Evolutionary conservation across 1,140 invertebrate species (phyloP).

Genomic region (Nasonia giraulti): DNA sequence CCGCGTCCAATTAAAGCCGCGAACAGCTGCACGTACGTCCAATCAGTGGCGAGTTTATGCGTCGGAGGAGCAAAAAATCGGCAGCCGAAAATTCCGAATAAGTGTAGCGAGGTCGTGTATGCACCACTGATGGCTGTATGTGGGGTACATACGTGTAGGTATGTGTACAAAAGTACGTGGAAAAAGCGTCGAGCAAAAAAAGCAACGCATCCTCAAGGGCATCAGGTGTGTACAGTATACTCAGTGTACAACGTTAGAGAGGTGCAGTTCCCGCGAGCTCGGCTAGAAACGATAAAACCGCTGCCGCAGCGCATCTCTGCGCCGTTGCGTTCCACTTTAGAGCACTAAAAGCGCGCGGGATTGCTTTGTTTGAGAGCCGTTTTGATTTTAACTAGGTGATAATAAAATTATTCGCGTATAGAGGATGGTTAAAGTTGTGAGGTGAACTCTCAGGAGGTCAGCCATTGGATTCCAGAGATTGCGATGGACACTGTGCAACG

Average conservation of each 20-base stretch:
- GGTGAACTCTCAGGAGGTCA: not conserved
- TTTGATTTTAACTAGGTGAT: not conserved
- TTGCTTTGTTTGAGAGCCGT: not conserved
- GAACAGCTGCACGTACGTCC: not conserved
- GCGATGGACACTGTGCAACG: too few relatives aligned
- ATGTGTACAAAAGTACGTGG: not conserved
- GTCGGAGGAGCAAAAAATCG: not conserved
- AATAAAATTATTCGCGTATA: not conserved
- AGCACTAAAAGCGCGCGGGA: not conserved
- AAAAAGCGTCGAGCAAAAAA: not conserved
- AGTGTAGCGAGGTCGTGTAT: not conserved
- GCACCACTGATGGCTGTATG: not conserved
- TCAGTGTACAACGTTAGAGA: too few relatives aligned
- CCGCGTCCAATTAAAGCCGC: not conserved
- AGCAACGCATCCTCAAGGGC: constrained; percentile 20
- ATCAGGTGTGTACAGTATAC: not conserved
- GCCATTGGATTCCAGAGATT: not conserved
- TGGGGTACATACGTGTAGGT: not conserved
- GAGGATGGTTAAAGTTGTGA: not conserved
- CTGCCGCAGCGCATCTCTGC: not conserved
- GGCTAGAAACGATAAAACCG: not conserved
- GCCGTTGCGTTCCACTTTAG: not conserved
- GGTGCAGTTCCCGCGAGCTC: too few relatives aligned
- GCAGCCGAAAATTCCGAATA: not conserved
- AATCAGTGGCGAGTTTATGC: not conserved